Base-by-base conservation (phyloP, 2,797 vertebrate species). In the Gadopsis marmoratus region DNA sequence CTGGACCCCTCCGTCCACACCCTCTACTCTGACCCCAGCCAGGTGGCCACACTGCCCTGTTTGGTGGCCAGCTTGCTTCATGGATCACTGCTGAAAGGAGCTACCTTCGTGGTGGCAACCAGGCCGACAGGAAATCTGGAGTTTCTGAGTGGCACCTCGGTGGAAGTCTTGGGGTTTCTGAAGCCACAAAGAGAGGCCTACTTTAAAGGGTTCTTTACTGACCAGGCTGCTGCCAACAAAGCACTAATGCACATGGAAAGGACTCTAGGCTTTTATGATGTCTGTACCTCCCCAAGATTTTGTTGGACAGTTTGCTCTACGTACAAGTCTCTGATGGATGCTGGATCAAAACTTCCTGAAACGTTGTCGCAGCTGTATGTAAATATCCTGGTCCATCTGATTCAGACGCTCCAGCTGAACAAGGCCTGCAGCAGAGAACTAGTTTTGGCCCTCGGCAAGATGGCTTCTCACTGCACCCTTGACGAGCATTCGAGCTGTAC, bases 281-380 rank as follows among this genome's bases (percentile, higher is more conserved):
- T 95, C 75, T 93, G 90, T 39, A 74, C 83, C 17, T 82, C 88
- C 59, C 96, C 95, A 1, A 91, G 87, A 3, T 96, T 96, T 71
- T 96, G 95, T 81, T 96, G 95, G 95, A 96, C 92, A 17, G 87
- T 94, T 29, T 95, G 94, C 74, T 93, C 81, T 2, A 64, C 92
- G 7, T 91, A 94, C 72, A 90, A 88, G 51, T 73, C 43, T 23
- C 89, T 87, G 47, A 78, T 92, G 62, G 79, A 84, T 45, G 68
- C 79, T 66, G 76, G 72, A 35, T 78, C 53, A 5, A 26, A 77
- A 14, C 87, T 92, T n/a, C 95, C 95, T 1, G 92, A 91, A 67
- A 96, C 95, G 0, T 72, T 96, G 47, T 92, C 92, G 19, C 91
- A 94, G 79, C 81, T 96, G 62, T 94, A 81, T 80, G 86, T 90